phyloP scores from a whole-genome alignment of 2,888 invertebrate species.

The Seladonia tumulorum region DNA sequence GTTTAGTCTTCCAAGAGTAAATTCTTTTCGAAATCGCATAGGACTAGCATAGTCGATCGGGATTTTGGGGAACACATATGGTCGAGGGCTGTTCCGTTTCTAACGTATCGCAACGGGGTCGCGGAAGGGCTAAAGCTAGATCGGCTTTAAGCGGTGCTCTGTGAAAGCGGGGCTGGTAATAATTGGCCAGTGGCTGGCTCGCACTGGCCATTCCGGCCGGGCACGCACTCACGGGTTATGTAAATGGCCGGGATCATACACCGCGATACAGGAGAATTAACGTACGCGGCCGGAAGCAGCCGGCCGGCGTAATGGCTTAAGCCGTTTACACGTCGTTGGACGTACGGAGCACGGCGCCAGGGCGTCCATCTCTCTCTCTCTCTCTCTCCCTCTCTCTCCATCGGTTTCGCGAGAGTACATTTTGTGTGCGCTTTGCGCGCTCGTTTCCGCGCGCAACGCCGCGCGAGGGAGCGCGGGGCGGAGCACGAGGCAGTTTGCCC shows the following conservation, averaged over 20 bases:
- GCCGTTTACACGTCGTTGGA: constrained; percentile 71
- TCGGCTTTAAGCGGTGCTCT: constrained; percentile 24
- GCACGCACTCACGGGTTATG: constrained; percentile 66
- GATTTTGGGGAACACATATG: not conserved
- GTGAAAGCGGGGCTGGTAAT: constrained; percentile 20
- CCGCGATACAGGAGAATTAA: constrained; percentile 75
- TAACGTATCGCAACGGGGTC: not conserved
- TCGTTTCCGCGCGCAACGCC: not conserved
- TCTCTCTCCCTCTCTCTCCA: not conserved
- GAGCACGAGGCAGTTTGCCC: not conserved
- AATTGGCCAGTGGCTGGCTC: constrained; percentile 37
- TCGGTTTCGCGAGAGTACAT: not conserved
- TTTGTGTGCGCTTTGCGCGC: not conserved
- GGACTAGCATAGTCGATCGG: not conserved
- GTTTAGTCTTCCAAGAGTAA: not conserved
- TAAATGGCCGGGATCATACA: constrained; percentile 76
- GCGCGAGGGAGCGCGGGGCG: not conserved
- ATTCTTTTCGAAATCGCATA: not conserved
- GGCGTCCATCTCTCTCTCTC: constrained; percentile 34
- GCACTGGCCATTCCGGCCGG: not conserved
- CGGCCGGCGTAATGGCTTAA: constrained; percentile 71
- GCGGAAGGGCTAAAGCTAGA: constrained; percentile 7
- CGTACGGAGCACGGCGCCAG: constrained; percentile 16
- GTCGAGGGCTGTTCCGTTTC: not conserved
- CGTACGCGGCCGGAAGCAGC: constrained; percentile 69